Evolutionary conservation across 2,888 invertebrate species (phyloP), one percentile per base, ranked within the genome.

Genomic region (Entomobrya multifasciata): DNA sequence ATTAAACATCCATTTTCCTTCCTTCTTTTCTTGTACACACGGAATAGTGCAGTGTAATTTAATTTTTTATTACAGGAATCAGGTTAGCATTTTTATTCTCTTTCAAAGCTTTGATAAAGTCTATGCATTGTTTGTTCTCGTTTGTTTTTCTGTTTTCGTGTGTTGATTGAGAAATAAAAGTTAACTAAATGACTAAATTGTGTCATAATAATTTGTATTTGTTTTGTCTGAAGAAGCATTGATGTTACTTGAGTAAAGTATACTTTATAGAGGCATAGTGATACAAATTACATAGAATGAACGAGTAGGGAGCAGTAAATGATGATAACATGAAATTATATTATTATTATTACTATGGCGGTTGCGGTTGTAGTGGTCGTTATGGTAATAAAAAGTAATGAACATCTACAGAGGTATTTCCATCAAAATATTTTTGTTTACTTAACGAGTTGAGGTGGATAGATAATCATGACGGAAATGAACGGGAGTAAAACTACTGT

Each of bases 1-100:
- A 80, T 80, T 80, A 80, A 80, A 22, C 27, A 30, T 80, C 79
- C 11, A 22, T 52, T 80, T n/a, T 49, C 49, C 49, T 49, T 49
- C 49, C n/a, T 3, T 49, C 49, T 49, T 13, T n/a, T 49, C 13
- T 15, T 44, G 11, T 44, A 5, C 44, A 10, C 5, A 10, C 44
- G 11, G 44, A 44, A 44, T 44, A 44, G 5, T 5, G 11, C 11
- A 11, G 11, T 44, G 44, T 8, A 10, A 5, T 8, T 11, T 11
- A 44, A 11, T 5, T 44, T 49, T 10, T 49, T 49, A 2, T 49
- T 49, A 6, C 36, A 6, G 36, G 36, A 6, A 36, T 36, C 36
- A 36, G 36, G 36, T 36, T 36, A 36, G 36, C 36, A 36, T 36
- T 36, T 36, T 6, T 36, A 36, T 8, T 6, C 36, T 6, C 36